A percentile compares a stretch with the other conserved stretches of the same genome.
phyloP scores from a whole-genome alignment of 2,113 vertebrate species.

The Peromyscus maniculatus region DNA sequence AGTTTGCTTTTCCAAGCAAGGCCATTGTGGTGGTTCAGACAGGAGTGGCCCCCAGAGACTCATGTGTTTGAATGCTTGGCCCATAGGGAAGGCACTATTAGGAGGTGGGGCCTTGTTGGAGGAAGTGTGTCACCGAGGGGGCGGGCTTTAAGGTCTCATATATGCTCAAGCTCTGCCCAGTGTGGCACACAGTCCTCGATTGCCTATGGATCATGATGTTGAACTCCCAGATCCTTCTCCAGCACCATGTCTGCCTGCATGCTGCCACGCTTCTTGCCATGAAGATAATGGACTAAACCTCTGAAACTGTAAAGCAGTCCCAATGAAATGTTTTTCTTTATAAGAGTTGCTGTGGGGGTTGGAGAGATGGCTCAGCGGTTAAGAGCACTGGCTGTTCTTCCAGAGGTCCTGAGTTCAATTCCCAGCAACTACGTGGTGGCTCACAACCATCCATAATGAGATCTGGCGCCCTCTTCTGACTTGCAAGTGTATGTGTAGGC shows the following conservation, averaged over 20 bases:
- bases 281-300: neutral
- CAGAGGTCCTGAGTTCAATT: no score
- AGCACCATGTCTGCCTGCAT: neutral
- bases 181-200: neutral
- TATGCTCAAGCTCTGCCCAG: neutral
- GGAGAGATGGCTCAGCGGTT: no score
- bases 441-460: no score
- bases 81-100: neutral
- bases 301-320: neutral
- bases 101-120: neutral
- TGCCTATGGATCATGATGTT: neutral
- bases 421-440: no score
- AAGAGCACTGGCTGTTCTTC: no score
- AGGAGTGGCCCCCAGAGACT: neutral
- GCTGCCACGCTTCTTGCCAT: neutral
- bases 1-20: neutral
- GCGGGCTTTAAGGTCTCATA: neutral
- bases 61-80: neutral
- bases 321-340: neutral
- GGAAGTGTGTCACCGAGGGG: neutral
- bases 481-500: no score
- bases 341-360: no score
- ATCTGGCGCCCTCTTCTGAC: no score
- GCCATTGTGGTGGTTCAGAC: neutral
- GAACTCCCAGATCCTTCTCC: neutral